phyloP scores from a whole-genome alignment of 2,797 vertebrate genomes.

The Pantherophis alleghaniensis region DNA sequence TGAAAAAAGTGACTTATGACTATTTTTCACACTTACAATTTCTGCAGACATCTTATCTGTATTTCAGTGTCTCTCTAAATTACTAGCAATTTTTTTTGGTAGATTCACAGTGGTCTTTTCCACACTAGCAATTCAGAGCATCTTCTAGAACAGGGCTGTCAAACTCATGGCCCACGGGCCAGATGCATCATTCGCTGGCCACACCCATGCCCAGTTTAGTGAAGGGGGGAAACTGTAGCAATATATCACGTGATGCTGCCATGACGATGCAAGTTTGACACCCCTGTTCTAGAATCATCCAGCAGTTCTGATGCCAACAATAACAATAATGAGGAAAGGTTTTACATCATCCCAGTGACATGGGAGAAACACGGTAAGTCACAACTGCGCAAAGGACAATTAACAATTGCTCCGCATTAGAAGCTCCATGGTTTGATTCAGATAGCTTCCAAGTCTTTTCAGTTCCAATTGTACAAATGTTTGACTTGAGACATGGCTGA shows the following conservation, averaged over 20 bases:
- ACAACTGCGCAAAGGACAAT: background rate
- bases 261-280: too few relatives aligned
- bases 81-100: background rate
- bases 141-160: background rate
- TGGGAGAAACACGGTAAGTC: background rate
- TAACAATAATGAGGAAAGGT: background rate
- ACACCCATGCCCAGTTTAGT: too few relatives aligned
- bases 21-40: background rate
- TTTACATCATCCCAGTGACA: background rate
- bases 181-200: too few relatives aligned
- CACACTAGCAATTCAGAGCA: background rate
- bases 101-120: background rate
- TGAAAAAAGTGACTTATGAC: too few relatives aligned
- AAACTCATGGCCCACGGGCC: too few relatives aligned
- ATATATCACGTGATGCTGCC: too few relatives aligned
- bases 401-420: background rate
- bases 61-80: background rate
- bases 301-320: background rate
- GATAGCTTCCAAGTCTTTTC: background rate
- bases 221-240: too few relatives aligned
- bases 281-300: background rate
- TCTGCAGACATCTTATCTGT: background rate
- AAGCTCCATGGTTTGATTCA: background rate
- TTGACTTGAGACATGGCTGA: background rate
- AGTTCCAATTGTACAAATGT: background rate